A percentile compares a stretch with the other conserved stretches of the same genome.
Evolutionary conservation across 2,888 invertebrate genomes (phyloP).

Genomic region (Thereva unica): DNA sequence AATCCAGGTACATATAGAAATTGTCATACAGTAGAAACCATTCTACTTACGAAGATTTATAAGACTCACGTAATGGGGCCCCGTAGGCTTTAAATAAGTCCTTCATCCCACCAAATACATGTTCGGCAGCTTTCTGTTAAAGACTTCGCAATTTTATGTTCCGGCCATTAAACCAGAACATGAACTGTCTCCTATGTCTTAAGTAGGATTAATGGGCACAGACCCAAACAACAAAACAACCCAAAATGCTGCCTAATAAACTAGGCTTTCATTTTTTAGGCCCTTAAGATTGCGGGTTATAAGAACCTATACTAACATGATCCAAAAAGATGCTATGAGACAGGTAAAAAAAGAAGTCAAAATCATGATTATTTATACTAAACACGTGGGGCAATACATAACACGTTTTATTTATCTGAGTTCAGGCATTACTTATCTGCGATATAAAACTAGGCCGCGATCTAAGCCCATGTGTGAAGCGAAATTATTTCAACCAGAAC

Average conservation of each 20-base stretch:
- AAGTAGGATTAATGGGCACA: constrained; percentile 31
- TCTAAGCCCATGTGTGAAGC: too few relatives aligned
- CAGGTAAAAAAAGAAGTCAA: too few relatives aligned
- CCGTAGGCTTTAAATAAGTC: not conserved
- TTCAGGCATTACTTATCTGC: too few relatives aligned
- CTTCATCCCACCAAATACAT: constrained; percentile 14
- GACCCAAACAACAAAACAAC: constrained; percentile 6
- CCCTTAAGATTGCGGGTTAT: constrained; percentile 4
- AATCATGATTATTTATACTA: too few relatives aligned
- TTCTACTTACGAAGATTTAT: constrained; percentile 14
- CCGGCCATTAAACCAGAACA: constrained; percentile 24
- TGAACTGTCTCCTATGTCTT: constrained; percentile 32
- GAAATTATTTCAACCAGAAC: too few relatives aligned
- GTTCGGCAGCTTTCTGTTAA: constrained; percentile 26
- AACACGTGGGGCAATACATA: too few relatives aligned
- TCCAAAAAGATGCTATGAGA: not conserved
- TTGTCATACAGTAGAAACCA: constrained; percentile 6
- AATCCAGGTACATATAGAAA: too few relatives aligned
- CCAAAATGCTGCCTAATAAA: constrained; percentile 19
- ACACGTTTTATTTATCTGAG: too few relatives aligned
- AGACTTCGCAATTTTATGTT: constrained; percentile 25
- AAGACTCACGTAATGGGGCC: not conserved
- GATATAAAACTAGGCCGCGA: too few relatives aligned
- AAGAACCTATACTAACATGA: not conserved
- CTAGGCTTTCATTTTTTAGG: constrained; percentile 8